These are phyloP conservation scores for Meteorus cinctellus DNA, from an alignment of 2,888 invertebrate species.

Conservation along the genomic window DNA sequence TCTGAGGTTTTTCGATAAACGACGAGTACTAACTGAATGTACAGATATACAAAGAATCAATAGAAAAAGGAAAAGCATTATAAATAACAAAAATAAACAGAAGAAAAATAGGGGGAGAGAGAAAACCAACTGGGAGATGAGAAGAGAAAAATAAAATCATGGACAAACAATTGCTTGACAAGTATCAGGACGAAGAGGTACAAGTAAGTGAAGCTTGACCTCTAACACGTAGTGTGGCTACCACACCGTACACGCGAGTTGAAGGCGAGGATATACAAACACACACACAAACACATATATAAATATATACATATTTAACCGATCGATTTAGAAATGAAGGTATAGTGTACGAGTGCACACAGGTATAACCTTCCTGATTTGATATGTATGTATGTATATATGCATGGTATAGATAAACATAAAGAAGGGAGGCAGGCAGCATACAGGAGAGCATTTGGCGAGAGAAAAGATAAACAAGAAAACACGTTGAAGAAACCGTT, in stretches of 20 bases:
- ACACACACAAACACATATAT: background rate
- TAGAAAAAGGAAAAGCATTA: background rate
- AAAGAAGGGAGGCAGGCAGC: conserved; percentile 19
- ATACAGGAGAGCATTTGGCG: background rate
- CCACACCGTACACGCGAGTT: background rate
- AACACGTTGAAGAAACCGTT: conserved; percentile 24
- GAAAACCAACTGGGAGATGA: conserved; percentile 11
- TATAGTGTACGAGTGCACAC: background rate
- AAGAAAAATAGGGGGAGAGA: conserved; percentile 3
- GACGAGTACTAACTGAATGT: conserved; percentile 4
- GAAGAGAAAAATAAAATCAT: conserved; percentile 25
- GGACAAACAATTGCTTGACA: conserved; percentile 11
- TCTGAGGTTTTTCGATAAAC: conserved; percentile 33
- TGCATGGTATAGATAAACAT: conserved; percentile 2
- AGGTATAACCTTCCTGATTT: background rate
- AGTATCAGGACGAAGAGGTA: conserved; percentile 34
- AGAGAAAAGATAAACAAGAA: conserved; percentile 33
- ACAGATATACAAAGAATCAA: conserved; percentile 21
- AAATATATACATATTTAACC: background rate
- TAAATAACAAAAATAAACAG: background rate
- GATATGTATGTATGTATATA: too few relatives aligned
- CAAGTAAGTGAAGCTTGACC: conserved; percentile 33
- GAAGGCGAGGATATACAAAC: conserved; percentile 10
- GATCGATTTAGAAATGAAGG: conserved; percentile 32
- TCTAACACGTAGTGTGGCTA: conserved; percentile 3